Evolutionary conservation across 2,888 invertebrate genomes (phyloP), one percentile per base, ranked within the genome.

Genomic region (Chrysopilus asiliformis): DNA sequence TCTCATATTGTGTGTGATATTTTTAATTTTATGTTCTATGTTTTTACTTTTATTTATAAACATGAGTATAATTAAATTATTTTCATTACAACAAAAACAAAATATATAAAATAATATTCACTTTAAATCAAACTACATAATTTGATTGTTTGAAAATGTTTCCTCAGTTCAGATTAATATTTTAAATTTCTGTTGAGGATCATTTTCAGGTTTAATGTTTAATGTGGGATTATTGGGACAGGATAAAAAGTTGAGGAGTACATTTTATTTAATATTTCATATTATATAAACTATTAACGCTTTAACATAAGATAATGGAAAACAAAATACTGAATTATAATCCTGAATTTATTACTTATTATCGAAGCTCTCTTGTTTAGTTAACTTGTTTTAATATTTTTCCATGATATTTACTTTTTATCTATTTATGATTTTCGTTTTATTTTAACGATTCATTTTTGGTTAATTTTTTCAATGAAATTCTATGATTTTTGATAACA

Each of bases 261-360:
- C 26, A 26, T 13, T 26, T 26, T 26, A 13, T 26, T 10, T 26
- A 9, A 22, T 22, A 9, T 22, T 10, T 26, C 10, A 5, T 26
- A 13, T 26, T 13, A 14, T 13, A 26, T 26, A 26, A 26, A 26
- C 26, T 12, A 12, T 13, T 26, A n/a, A 34, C 8, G 25, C 32
- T 14, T 37, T 15, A 26, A 24, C 17, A 32, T n/a, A 30, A 31
- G 32, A 32, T 37, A 32, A 30, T 32, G 19, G 32, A 38, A 28
- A 24, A 25, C 24, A 18, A 39, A 34, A 39, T 34, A 39, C 38
- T 34, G 34, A 26, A 34, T 14, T 34, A 30, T 25, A 36, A 30
- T 24, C 31, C 36, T 36, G 36, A 36, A 29, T 36, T 13, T 22
- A 29, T 27, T 29, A 10, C 24, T 36, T 22, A 18, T 19, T 29